A percentile compares a stretch with the other conserved stretches of the same genome.
Conservation (phyloP, 2,888 invertebrate genomes). For the Ectropis crepuscularia region DNA sequence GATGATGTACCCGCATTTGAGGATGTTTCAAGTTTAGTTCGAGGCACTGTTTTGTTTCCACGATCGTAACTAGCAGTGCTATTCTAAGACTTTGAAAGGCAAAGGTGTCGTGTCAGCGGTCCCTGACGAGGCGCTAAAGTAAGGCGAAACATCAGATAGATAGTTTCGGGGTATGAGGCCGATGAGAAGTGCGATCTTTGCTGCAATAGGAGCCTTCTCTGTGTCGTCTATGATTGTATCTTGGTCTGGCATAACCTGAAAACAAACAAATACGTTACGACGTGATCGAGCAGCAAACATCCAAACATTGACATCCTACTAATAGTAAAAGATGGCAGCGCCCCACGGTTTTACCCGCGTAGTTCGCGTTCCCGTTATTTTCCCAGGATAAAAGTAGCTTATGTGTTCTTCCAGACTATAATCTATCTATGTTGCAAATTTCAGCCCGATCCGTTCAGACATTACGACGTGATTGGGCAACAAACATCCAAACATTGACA, state of each 20-base stretch:
- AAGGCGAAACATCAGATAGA: slow-evolving; percentile 72
- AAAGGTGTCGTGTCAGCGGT: slow-evolving; percentile 63
- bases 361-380: too few relatives aligned
- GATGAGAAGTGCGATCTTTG: slow-evolving; percentile 82
- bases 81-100: slow-evolving; percentile 77
- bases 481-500: too few relatives aligned
- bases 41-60: slow-evolving; percentile 7
- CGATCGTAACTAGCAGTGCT: slow-evolving; percentile 29
- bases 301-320: too few relatives aligned
- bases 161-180: slow-evolving; percentile 80
- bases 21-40: slow-evolving; percentile 3
- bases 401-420: too few relatives aligned
- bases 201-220: slow-evolving; percentile 83
- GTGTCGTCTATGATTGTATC: slow-evolving; percentile 81
- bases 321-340: too few relatives aligned
- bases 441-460: too few relatives aligned
- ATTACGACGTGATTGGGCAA: too few relatives aligned
- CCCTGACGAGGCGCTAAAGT: slow-evolving; percentile 63
- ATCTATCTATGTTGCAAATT: too few relatives aligned
- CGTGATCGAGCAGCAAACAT: too few relatives aligned
- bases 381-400: too few relatives aligned
- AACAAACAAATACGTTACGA: too few relatives aligned
- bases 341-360: too few relatives aligned
- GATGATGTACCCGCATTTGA: slow-evolving; percentile 6
- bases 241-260: slow-evolving; percentile 92